A percentile compares a stretch with the other conserved stretches of the same genome.
These are phyloP conservation scores for Drosophila sp. DNA, from an alignment of 1,140 invertebrate genomes.

Conservation along the genomic window DNA sequence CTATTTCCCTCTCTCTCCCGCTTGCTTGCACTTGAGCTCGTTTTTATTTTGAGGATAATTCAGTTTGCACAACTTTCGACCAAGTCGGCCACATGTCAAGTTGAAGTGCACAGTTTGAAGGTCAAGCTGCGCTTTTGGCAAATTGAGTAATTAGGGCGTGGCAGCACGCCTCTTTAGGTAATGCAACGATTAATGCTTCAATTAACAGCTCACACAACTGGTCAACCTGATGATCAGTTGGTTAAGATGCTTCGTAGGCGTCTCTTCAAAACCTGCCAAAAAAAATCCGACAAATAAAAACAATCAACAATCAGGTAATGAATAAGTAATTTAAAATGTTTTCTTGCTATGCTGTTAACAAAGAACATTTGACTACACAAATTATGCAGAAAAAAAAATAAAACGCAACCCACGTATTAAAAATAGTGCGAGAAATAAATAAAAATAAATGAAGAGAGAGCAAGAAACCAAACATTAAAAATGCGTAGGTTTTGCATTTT, in stretches of 20 bases:
- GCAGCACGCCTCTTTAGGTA: constrained; percentile 53
- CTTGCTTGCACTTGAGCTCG: constrained; percentile 24
- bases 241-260: constrained; percentile 44
- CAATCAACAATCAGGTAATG: constrained; percentile 38
- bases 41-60: constrained; percentile 16
- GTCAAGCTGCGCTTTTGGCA: constrained; percentile 42
- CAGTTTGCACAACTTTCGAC: constrained; percentile 1
- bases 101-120: constrained; percentile 66
- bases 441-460: constrained; percentile 33
- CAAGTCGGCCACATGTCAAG: constrained; percentile 65
- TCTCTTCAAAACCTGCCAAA: constrained; percentile 42
- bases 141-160: constrained; percentile 79
- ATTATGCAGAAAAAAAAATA: constrained; percentile 60
- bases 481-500: constrained; percentile 78
- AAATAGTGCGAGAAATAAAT: constrained; percentile 37
- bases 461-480: constrained; percentile 33
- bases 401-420: constrained; percentile 64
- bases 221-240: constrained; percentile 19
- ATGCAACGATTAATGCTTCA: constrained; percentile 71
- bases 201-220: constrained; percentile 66
- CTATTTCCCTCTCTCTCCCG: background rate
- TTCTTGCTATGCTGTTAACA: constrained; percentile 53
- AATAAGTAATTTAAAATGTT: constrained; percentile 61
- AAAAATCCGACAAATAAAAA: too few species aligned
- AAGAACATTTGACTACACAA: constrained; percentile 80